These are phyloP conservation scores for Esox lucius DNA, from an alignment of 2,797 vertebrate genomes.

Conservation along the genomic window DNA sequence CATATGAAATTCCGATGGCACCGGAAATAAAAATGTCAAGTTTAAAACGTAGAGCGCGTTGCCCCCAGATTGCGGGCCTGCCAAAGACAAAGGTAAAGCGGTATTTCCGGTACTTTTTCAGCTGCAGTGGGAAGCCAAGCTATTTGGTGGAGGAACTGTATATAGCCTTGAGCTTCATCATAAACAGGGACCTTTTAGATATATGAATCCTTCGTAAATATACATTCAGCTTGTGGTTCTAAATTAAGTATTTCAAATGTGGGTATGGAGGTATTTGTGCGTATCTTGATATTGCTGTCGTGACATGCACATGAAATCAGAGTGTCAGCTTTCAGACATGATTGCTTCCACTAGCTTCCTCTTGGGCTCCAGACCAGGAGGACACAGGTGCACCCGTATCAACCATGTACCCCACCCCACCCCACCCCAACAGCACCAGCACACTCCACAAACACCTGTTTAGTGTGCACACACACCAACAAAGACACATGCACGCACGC, in stretches of 20 bases:
- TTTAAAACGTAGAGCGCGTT: too few species aligned
- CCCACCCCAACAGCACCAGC: conserved; percentile 20
- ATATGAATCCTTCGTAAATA: too few species aligned
- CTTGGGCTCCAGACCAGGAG: conserved; percentile 33
- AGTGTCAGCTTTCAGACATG: conserved; percentile 64
- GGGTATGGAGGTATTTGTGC: background rate
- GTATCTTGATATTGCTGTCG: conserved; percentile 26
- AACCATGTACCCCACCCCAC: conserved; percentile 31
- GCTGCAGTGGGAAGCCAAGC: too few species aligned
- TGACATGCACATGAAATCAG: conserved; percentile 45
- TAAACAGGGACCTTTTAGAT: too few species aligned
- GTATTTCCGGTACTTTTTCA: too few species aligned
- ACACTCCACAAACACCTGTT: conserved; percentile 56
- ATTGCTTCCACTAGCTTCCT: conserved; percentile 51
- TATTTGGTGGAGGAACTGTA: too few species aligned
- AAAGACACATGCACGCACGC: conserved; percentile 3
- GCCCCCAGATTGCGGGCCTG: too few species aligned
- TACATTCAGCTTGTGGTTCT: too few species aligned
- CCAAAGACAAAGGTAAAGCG: too few species aligned
- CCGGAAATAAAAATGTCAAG: too few species aligned
- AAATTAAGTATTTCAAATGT: background rate
- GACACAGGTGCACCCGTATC: conserved; percentile 66
- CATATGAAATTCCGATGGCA: too few species aligned
- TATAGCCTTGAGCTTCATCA: too few species aligned
- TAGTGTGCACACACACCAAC: conserved; percentile 24